phyloP scores from a whole-genome alignment of 2,797 vertebrate species.

The Furcifer pardalis region DNA sequence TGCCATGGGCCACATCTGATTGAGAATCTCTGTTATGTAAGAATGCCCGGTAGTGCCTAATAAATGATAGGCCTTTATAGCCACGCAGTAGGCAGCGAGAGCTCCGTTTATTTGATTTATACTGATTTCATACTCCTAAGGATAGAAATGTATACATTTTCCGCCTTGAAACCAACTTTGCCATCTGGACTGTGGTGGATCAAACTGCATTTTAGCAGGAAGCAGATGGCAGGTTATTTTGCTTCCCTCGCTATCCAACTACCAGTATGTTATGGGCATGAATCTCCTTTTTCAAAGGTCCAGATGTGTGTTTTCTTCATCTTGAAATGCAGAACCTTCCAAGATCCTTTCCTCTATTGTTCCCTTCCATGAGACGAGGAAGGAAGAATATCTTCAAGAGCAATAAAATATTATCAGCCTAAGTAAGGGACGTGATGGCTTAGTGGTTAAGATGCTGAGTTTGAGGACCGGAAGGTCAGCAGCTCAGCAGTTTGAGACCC shows the following conservation, averaged over 20 bases:
- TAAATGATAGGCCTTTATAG: constrained; percentile 48
- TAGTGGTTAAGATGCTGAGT: too few relatives aligned
- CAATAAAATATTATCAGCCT: neutral
- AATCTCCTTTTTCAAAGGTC: neutral
- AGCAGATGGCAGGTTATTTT: neutral
- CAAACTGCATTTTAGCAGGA: neutral
- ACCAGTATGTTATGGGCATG: neutral
- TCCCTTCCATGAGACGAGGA: neutral
- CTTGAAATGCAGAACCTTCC: neutral
- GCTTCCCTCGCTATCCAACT: constrained; percentile 2
- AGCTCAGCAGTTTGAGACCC: too few relatives aligned
- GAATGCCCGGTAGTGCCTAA: neutral
- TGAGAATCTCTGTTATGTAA: too few relatives aligned
- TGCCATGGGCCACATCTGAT: too few relatives aligned
- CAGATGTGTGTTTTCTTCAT: neutral
- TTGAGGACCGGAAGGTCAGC: too few relatives aligned
- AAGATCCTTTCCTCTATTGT: neutral
- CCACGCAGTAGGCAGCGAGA: neutral
- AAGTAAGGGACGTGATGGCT: too few relatives aligned
- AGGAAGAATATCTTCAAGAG: neutral
- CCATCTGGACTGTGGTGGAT: constrained; percentile 52
- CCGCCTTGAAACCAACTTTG: constrained; percentile 36
- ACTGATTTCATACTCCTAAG: constrained; percentile 51
- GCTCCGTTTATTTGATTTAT: constrained; percentile 47
- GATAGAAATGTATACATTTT: constrained; percentile 55